Conservation (phyloP, 1,140 invertebrate species). For the Triops cancriformis region DNA sequence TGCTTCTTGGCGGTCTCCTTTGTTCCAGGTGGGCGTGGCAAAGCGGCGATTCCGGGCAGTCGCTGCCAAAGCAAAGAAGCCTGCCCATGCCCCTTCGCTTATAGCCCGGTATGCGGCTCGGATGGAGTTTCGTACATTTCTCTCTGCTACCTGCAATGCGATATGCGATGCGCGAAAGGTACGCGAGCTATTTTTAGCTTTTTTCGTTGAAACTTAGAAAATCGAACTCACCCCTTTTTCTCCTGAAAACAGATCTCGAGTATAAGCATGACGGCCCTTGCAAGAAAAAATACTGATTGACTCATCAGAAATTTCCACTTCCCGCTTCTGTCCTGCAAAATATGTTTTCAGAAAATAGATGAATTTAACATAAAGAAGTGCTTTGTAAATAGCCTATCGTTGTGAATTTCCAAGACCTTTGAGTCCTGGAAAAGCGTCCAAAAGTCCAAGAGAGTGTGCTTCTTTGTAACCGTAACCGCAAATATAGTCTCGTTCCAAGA, state of each 20-base stretch:
- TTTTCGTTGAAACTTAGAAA: background rate
- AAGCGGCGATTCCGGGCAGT: background rate
- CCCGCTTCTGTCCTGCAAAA: too few relatives aligned
- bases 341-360: too few relatives aligned
- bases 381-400: too few relatives aligned
- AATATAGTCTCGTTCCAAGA: too few relatives aligned
- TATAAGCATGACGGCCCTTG: background rate
- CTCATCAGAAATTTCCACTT: too few relatives aligned
- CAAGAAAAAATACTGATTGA: background rate
- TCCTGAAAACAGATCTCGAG: background rate
- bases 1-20: background rate
- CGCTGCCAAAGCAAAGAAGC: background rate
- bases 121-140: constrained; percentile 10
- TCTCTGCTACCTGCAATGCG: background rate
- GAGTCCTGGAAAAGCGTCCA: too few relatives aligned
- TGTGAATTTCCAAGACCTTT: too few relatives aligned
- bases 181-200: background rate
- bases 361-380: too few relatives aligned
- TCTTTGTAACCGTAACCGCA: too few relatives aligned
- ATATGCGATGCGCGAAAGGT: background rate
- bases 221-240: background rate
- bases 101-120: background rate
- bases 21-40: background rate
- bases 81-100: background rate
- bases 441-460: too few relatives aligned